Base-by-base conservation (phyloP, 2,113 vertebrate genomes). In the Datnioides undecimradiatus region DNA sequence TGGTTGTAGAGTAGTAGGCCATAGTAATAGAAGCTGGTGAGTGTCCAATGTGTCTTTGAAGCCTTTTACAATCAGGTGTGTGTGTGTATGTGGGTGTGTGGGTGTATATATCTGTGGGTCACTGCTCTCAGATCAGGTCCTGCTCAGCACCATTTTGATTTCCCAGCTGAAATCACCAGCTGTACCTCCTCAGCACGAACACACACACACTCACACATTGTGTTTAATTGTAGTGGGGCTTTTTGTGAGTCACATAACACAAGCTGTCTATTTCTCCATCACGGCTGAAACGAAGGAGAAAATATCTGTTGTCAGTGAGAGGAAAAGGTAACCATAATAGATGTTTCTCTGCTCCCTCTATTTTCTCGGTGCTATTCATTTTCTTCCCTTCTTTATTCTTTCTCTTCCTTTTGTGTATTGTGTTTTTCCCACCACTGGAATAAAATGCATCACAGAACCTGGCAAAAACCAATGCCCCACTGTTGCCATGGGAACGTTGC, bases 161-260 rank as follows among this genome's bases (percentile, higher is more conserved):
- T 91, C 84, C 84, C 86, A 4, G 11, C 70, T 90, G 90, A 88
- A 83, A 85, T 87, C 75, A 85, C 86, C 86, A 90, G 74, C 86
- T 91, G 86, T 88, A 86, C 73, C 83, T 86, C 77, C 68, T 45
- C 54, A 63, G 62, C 67, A 63, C 49, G 9, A 23, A 33, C 27
- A 13, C 41, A 8, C 41, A 33, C 45, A 68, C 60, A 65, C 60
- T 21, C 55, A 45, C 54, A 68, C 73, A 45, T 23, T 57, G 62
- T 86, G 80, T 76, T 88, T 82, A 87, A 89, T 85, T 85, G 80
- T 83, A 68, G 64, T 76, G 67, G 82, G 81, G 70, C 41, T 69
- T 67, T 87, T 82, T 86, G 86, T 69, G 65, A 84, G 76, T 79
- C 83, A 83, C 78, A 79, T 59, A 64, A 83, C 76, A 43, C 78